These are phyloP conservation scores for Cacoxenus indagator DNA, from an alignment of 2,888 invertebrate genomes.

Conservation along the genomic window DNA sequence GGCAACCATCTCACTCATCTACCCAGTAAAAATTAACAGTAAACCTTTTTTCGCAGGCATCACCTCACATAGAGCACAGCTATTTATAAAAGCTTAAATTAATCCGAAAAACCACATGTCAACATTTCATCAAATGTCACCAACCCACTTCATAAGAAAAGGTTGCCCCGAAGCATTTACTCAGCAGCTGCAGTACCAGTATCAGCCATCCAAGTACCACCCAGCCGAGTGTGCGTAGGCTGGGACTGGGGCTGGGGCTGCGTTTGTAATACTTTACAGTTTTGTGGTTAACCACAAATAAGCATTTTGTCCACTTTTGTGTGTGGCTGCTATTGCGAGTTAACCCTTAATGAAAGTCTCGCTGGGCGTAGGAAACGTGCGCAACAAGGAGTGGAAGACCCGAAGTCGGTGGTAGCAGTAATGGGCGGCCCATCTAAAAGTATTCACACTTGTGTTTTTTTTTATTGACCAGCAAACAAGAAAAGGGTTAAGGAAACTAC, in stretches of 20 bases:
- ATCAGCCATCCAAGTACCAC: not conserved
- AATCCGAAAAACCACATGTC: slow-evolving; percentile 43
- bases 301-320: slow-evolving; percentile 57
- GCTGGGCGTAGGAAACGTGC: too few species aligned
- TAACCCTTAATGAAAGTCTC: slow-evolving; percentile 36
- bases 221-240: not conserved
- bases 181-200: not conserved
- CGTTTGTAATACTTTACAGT: slow-evolving; percentile 51
- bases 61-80: not conserved
- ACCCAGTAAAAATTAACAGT: slow-evolving; percentile 28
- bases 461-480: too few species aligned
- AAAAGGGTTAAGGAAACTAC: slow-evolving; percentile 21
- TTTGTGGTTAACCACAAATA: slow-evolving; percentile 57
- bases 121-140: slow-evolving; percentile 24
- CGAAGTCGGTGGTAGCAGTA: too few species aligned
- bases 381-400: too few species aligned
- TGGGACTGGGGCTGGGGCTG: not conserved
- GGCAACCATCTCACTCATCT: slow-evolving; percentile 29
- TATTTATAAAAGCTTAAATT: slow-evolving; percentile 24
- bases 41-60: not conserved
- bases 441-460: too few species aligned
- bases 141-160: too few species aligned
- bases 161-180: too few species aligned
- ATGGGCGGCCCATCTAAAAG: too few species aligned
- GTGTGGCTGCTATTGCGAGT: not conserved